Evolutionary conservation across 2,888 invertebrate genomes (phyloP), one percentile per base, ranked within the genome.

Genomic region (Temnothorax unifasciatus): DNA sequence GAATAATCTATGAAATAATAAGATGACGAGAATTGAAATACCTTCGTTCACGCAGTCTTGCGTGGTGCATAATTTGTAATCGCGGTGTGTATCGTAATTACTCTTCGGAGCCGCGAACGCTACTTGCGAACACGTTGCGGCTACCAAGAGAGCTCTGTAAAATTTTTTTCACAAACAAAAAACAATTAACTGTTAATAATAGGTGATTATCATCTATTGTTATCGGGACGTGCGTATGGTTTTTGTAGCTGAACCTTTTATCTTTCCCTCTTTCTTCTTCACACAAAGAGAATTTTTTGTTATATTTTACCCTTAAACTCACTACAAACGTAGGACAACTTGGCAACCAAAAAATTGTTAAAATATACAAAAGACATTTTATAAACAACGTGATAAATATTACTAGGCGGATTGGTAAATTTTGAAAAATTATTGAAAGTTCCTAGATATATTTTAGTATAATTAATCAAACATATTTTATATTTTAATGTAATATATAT

Each of bases 21-120:
- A 44, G 6, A 13, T 5, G 4, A 66, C 5, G 1, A 47, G 1
- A 47, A 68, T 47, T 29, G 15, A 68, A 50, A 9, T 68, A 68
- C 68, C 68, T 29, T 47, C 47, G 18, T 47, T 25, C 11, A 47
- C 3, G 18, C 68, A 68, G n/a, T 11, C 25, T 68, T 47, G 68
- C 29, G 68, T 68, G 18, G 68, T n/a, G 11, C 68, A 68, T 5
- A 68, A 68, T 50, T 47, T 5, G 18, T 68, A 68, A 9, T 47
- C 29, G 11, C 29, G 8, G 9, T 63, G 11, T 63, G 34, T 59
- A 59, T 59, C 61, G 11, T 18, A 3, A 18, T 68, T 66, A 25
- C 3, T 68, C 4, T 9, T 68, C 5, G 68, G 68, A 29, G 47
- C 68, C 18, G 68, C 47, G 1, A 64, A 64, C 0, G 18, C 50